Percentiles rank a stretch among this genome's conserved stretches.
These are phyloP conservation scores for Anas flavirostris DNA, from an alignment of 2,797 vertebrate genomes.

Conservation along the genomic window DNA sequence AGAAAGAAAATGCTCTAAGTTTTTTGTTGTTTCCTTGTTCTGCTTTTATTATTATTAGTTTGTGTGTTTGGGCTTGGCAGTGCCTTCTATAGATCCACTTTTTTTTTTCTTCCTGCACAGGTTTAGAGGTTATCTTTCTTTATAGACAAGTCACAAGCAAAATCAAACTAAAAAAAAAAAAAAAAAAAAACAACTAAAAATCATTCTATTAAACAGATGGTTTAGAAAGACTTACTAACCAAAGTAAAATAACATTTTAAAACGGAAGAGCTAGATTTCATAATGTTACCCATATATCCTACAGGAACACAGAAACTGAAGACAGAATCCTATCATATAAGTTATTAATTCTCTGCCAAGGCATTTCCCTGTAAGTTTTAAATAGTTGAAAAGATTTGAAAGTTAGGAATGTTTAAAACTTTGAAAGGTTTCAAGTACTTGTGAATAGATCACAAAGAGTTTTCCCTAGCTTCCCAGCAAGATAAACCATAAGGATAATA, in stretches of 20 bases:
- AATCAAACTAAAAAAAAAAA: neutral
- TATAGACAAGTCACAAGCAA: neutral
- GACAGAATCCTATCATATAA: slow-evolving; percentile 20
- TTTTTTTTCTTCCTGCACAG: neutral
- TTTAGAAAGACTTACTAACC: neutral
- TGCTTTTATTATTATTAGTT: neutral
- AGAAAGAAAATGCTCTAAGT: neutral
- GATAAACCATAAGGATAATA: neutral
- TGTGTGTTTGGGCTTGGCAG: neutral
- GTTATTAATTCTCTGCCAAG: slow-evolving; percentile 36
- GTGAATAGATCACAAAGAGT: neutral
- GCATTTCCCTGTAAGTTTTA: neutral
- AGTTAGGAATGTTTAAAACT: neutral
- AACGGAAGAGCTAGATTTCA: neutral
- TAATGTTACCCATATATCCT: neutral
- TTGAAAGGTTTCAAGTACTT: neutral
- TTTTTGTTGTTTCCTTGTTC: neutral
- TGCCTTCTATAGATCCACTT: neutral
- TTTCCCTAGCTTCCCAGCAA: neutral
- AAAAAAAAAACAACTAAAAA: too few species aligned
- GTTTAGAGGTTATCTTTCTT: neutral
- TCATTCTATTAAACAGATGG: neutral
- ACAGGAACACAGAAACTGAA: neutral
- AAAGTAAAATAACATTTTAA: neutral
- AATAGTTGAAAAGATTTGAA: slow-evolving; percentile 22